Evolutionary conservation across 2,113 vertebrate species (phyloP).

Genomic region (Carollia perspicillata): DNA sequence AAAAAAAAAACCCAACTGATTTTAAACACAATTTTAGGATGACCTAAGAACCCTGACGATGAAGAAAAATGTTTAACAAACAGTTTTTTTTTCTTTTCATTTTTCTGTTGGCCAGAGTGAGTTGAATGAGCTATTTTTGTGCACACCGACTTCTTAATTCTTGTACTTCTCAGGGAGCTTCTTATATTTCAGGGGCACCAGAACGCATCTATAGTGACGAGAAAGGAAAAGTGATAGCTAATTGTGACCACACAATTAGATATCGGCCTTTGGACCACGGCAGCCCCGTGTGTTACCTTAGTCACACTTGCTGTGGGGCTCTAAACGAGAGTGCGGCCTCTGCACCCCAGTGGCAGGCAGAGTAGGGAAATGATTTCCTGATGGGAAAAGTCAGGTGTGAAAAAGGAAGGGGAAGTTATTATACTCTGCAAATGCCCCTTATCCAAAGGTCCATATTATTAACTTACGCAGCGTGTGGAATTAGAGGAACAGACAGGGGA

Average conservation of each 20-base stretch:
- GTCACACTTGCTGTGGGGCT: conserved; percentile 65
- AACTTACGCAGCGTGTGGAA: conserved; percentile 41
- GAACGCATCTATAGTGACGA: conserved; percentile 33
- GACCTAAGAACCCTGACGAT: background rate
- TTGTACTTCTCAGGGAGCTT: conserved; percentile 64
- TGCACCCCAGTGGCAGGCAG: conserved; percentile 49
- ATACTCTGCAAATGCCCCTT: conserved; percentile 22
- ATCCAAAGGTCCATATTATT: conserved; percentile 2
- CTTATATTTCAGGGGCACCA: background rate
- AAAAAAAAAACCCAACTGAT: background rate
- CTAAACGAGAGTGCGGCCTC: conserved; percentile 78
- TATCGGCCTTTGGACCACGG: conserved; percentile 37
- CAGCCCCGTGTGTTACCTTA: conserved; percentile 53
- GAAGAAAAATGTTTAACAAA: background rate
- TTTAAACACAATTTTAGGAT: conserved; percentile 12
- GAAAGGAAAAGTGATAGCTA: conserved; percentile 80
- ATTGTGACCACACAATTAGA: conserved; percentile 43
- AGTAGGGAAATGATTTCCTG: conserved; percentile 64
- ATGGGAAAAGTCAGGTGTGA: conserved; percentile 75
- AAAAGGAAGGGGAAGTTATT: conserved; percentile 70
- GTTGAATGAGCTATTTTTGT: conserved; percentile 63
- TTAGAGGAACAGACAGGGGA: conserved; percentile 42
- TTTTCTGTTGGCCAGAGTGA: conserved; percentile 75
- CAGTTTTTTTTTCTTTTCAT: conserved; percentile 71
- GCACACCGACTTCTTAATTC: conserved; percentile 34